Base-by-base conservation (phyloP, 2,888 invertebrate genomes). In the Polymixis flavicincta region DNA sequence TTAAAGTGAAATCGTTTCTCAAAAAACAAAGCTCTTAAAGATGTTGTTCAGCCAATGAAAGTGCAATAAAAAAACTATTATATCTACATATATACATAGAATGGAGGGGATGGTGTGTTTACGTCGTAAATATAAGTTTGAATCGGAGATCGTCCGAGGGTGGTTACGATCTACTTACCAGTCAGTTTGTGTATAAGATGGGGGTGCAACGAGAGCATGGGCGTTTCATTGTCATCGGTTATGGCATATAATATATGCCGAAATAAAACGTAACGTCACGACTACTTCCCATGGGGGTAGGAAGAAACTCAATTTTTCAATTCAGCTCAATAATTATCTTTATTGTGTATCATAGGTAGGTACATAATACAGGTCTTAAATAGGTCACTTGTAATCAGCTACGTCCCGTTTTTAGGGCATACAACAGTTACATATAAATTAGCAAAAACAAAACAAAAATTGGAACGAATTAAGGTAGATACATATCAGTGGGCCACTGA, bases 101-200 rank as follows among this genome's bases (percentile, higher is more conserved):
- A 57, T 22, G 14, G 50, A 57, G 45, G 55, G 63, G 28, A 71
- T 67, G 22, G 66, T 48, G 74, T 79, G 59, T 79, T 79, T 79
- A 59, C 64, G 67, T 79, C 78, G 74, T 79, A 79, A 74, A 68
- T 68, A 79, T 22, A 79, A 68, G 74, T 74, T 74, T 68, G 73
- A 74, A 79, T 78, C 64, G 68, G 45, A 68, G 68, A 65, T 78
- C 64, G 48, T 32, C 32, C 5, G n/a, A n/a, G 79, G 61, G 37
- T 17, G 54, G 73, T 64, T 59, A 68, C 78, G 63, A 79, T 64
- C 45, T 54, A 65, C 72, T 72, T 72, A 19, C 32, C 9, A n/a
- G 45, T 45, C 52, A 70, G 54, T 80, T 79, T 50, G 22, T 74
- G 2, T 25, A 28, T 80, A 14, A 55, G 79, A 11, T 57, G 55